Evolutionary conservation across 2,888 invertebrate genomes (phyloP), one percentile per base, ranked within the genome.

Genomic region (Helleia helle): DNA sequence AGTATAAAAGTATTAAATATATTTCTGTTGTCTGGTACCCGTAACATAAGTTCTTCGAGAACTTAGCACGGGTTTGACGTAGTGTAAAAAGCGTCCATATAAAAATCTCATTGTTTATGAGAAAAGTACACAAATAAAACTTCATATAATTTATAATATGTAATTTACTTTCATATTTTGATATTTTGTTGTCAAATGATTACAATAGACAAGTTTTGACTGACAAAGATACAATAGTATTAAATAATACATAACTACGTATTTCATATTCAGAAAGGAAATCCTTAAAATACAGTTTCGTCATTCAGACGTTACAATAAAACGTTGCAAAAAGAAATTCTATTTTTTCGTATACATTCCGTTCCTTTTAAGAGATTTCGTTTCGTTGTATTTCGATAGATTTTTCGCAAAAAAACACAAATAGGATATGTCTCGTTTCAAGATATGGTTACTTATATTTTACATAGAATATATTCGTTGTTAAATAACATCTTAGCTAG

Each of bases 151-250:
- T 67, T 50, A 51, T 52, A 50, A 50, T 58, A 55, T 51, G 59
- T 62, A 65, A 63, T 77, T 79, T 80, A 74, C 71, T 77, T 55
- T 76, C 58, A 63, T 76, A 75, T 65, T 73, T 67, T 51, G 68
- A 74, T 71, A 71, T 63, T 71, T 71, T 67, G 56, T 66, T 66
- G 69, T 68, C 71, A 66, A 76, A 74, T 63, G 73, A 73, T 79
- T 81, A 83, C 66, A 80, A 79, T 83, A 60, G 80, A 83, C 77
- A 83, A 62, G 52, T 66, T 66, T 73, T 79, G 73, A 63, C 54
- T 56, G 62, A 71, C 40, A 34, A 31, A 31, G 26, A 17, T 74
- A 74, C 65, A 62, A 64, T 72, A 67, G 62, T 59, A 57, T 67
- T 72, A 73, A 76, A 72, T 58, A 68, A 74, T 67, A 69, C 43